A percentile compares a stretch with the other conserved stretches of the same genome.
Conservation (phyloP, 2,888 invertebrate genomes). For the Deilephila porcellus region DNA sequence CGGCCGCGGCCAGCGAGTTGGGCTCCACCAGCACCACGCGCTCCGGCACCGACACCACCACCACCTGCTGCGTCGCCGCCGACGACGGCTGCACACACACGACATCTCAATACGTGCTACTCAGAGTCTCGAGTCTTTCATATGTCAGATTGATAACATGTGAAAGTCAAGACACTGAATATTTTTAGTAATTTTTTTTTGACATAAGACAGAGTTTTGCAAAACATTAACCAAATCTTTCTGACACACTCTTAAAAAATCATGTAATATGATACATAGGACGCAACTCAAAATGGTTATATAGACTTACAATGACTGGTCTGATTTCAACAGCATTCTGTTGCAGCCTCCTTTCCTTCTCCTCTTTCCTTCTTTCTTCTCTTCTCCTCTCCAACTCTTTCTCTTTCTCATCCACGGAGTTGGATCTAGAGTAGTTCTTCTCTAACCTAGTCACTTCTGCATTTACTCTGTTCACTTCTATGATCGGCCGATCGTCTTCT, state of each 20-base stretch:
- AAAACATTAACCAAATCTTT: no score
- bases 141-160: neutral
- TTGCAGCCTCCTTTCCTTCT: conserved; percentile 53
- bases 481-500: conserved; percentile 48
- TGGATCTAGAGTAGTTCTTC: conserved; percentile 64
- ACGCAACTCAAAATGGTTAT: no score
- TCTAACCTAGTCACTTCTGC: conserved; percentile 58
- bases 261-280: no score
- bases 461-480: conserved; percentile 46
- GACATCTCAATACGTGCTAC: neutral
- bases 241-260: no score
- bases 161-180: no score
- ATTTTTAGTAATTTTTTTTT: no score
- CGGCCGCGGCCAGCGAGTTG: conserved; percentile 90
- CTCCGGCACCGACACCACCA: conserved; percentile 56
- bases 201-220: no score
- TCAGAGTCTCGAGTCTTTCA: neutral
- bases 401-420: conserved; percentile 62
- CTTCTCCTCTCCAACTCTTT: conserved; percentile 44
- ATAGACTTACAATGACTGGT: conserved; percentile 67
- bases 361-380: conserved; percentile 46
- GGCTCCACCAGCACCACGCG: conserved; percentile 67
- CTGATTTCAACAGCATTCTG: conserved; percentile 69
- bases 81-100: conserved; percentile 39
- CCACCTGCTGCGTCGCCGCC: conserved; percentile 43